phyloP scores from a whole-genome alignment of 2,888 invertebrate genomes.

The Galerucella calmariensis region DNA sequence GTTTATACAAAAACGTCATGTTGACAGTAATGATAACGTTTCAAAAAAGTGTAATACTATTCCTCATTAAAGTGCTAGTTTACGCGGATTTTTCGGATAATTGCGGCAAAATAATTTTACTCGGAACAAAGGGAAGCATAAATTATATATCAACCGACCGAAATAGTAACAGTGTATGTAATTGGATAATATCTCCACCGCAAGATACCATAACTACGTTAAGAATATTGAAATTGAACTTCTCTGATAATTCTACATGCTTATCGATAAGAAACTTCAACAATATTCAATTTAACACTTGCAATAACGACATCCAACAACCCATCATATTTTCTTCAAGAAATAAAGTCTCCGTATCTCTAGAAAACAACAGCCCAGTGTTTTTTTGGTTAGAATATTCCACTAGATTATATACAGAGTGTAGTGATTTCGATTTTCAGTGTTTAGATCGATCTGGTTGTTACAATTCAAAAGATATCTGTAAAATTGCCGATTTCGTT shows the following conservation, averaged over 20 bases:
- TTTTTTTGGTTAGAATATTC: slow-evolving; percentile 31
- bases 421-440: slow-evolving; percentile 35
- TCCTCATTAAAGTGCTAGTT: background rate
- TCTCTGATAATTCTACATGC: slow-evolving; percentile 21
- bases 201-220: slow-evolving; percentile 36
- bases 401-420: slow-evolving; percentile 30
- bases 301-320: slow-evolving; percentile 24
- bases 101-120: slow-evolving; percentile 28
- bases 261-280: slow-evolving; percentile 24
- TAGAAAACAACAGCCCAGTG: slow-evolving; percentile 12
- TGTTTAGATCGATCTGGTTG: slow-evolving; percentile 41
- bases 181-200: slow-evolving; percentile 37
- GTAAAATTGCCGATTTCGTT: slow-evolving; percentile 24
- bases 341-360: slow-evolving; percentile 21
- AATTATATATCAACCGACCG: slow-evolving; percentile 25
- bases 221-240: slow-evolving; percentile 30
- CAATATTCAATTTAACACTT: slow-evolving; percentile 22
- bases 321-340: slow-evolving; percentile 27
- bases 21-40: slow-evolving; percentile 26
- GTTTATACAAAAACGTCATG: background rate
- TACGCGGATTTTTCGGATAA: slow-evolving; percentile 8
- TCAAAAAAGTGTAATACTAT: slow-evolving; percentile 6
- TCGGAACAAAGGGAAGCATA: slow-evolving; percentile 30
- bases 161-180: slow-evolving; percentile 27
- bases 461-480: slow-evolving; percentile 37